Base-by-base conservation (phyloP, 2,888 invertebrate species). In the Cosmia pyralina region DNA sequence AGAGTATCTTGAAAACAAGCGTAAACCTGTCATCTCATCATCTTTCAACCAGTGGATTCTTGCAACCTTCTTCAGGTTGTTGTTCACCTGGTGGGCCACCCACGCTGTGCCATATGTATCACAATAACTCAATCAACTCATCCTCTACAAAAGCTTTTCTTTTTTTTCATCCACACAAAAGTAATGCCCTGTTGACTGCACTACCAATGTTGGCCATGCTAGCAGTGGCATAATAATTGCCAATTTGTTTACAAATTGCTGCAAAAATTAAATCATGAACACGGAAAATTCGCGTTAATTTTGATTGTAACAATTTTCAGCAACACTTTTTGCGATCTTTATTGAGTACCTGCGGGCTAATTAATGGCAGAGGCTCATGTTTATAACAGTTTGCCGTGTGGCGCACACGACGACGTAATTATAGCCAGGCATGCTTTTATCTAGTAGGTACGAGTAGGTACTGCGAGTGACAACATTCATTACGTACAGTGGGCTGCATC, bases 241-340 rank as follows among this genome's bases (percentile, higher is more conserved):
- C 41, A 28, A 15, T 38, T 8, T 38, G 15, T 19, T 52, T 46
- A 53, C 15, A 64, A 62, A 57, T 57, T 57, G 8, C 28, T 57
- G 15, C 10, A 17, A n/a, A 15, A 19, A 72, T 19, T n/a, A 74
- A 58, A 58, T 48, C 17, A 10, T 13, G 13, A 2, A 41, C 63
- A 53, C 19, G 34, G 34, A 64, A 77, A 59, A 48, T 52, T 10
- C 4, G 13, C 19, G 46, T 58, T 52, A 58, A 38, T 34, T 59
- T 19, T 2, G 8, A 53, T 59, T 19, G 28, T 64, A 60, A 52
- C 41, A 8, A 57, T 22, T 62, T n/a, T 55, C 46, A 70, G 58
- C 64, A 28, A 53, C 17, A 44, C 13, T 77, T 77, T 72, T 64
- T 38, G 63, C 66, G 17, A 50, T 46, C 38, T 72, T 66, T 34